Base-by-base conservation (phyloP, 2,888 invertebrate genomes). In the Rugalucina vietnamica region DNA sequence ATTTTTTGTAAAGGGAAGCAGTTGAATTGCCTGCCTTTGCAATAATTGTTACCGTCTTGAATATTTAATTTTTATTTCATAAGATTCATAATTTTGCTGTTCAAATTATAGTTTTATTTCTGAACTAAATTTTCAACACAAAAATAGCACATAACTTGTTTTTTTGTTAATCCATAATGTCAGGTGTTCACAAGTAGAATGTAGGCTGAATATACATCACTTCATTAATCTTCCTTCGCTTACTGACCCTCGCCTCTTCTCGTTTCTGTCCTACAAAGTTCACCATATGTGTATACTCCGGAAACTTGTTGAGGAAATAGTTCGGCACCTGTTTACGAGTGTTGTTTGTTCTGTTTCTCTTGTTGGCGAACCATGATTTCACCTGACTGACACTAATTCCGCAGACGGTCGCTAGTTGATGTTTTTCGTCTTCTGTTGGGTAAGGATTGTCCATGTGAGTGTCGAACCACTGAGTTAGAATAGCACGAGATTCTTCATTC, bases 291-390 rank as follows among this genome's bases (percentile, higher is more conserved):
- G 86, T 85, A 57, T 90, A 91, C 76, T 89, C 90, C 4, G 91
- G 91, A 81, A 88, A 90, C 80, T 90, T 91, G 70, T 90, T 90
- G 65, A 91, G 89, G 86, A 92, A 92, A 81, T 92, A 92, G 60
- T 91, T 92, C 8, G 92, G 92, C 29, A 91, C 89, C 75, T 91
- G 91, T 82, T 88, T 79, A 36, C 88, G 85, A 2, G 93, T 92
- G 82, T 93, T 93, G 79, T 92, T 90, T 32, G 90, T 91, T 29
- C 93, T 85, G 69, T 91, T 93, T 32, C 93, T 78, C 78, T 91
- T 91, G 86, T 93, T 93, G 34, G 92, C 92, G 79, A 93, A 93
- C 93, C 93, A 93, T 0, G 92, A 93, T 70, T 92, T 90, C 50
- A 92, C 91, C 81, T 93, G 92, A 27, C 81, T 77, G 27, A 89